A percentile compares a stretch with the other conserved stretches of the same genome.
These are phyloP conservation scores for Fistularia tabacaria DNA, from an alignment of 2,797 vertebrate genomes.

Conservation along the genomic window DNA sequence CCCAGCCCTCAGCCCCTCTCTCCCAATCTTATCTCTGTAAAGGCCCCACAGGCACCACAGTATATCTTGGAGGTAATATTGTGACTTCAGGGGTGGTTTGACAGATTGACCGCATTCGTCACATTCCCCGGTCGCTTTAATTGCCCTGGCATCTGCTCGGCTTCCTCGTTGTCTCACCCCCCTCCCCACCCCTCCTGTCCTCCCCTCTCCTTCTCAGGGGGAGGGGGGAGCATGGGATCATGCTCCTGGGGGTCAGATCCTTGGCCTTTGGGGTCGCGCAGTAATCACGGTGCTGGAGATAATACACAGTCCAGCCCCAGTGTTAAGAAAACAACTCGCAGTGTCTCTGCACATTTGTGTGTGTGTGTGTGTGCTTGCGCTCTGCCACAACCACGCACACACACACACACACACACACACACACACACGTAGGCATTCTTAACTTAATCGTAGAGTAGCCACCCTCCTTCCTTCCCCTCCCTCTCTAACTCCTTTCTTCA, in stretches of 20 bases:
- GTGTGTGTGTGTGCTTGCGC: constrained; percentile 27
- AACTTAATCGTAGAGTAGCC: constrained; percentile 61
- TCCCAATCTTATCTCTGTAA: constrained; percentile 60
- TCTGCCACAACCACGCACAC: constrained; percentile 20
- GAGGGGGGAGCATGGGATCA: constrained; percentile 39
- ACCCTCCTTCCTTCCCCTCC: constrained; percentile 46
- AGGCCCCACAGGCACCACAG: constrained; percentile 68
- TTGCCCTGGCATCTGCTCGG: constrained; percentile 79
- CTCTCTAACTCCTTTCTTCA: constrained; percentile 55
- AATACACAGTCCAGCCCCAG: constrained; percentile 56
- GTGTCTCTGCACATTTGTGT: constrained; percentile 21
- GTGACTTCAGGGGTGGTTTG: constrained; percentile 77
- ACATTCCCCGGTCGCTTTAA: constrained; percentile 78
- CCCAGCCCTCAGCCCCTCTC: constrained; percentile 23
- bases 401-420: constrained; percentile 22
- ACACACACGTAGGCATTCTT: constrained; percentile 53
- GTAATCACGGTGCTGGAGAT: constrained; percentile 68
- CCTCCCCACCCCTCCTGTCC: neutral
- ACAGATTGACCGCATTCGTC: constrained; percentile 82
- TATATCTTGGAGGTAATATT: constrained; percentile 79
- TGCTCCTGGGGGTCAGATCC: constrained; percentile 67
- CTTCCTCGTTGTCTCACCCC: constrained; percentile 66
- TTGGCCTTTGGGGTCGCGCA: constrained; percentile 63
- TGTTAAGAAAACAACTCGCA: constrained; percentile 62
- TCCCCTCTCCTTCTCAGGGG: constrained; percentile 16